Conservation (phyloP, 2,888 invertebrate genomes). For the Scotopteryx bipunctaria region DNA sequence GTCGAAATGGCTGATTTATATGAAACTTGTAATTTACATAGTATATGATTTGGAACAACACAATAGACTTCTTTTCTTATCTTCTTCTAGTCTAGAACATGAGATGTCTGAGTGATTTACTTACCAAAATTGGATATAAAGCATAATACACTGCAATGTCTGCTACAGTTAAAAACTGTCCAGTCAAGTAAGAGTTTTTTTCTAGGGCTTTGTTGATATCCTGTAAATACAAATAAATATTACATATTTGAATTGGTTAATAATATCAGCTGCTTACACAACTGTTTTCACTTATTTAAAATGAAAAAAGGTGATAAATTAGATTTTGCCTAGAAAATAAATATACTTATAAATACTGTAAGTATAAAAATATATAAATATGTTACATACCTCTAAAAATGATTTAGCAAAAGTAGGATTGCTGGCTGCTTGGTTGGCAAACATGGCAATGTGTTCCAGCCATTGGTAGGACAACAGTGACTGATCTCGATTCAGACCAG, state of each 20-base stretch:
- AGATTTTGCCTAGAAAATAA: no score
- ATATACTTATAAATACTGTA: no score
- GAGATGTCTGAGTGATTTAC: no score
- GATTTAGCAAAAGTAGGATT: slow-evolving; percentile 69
- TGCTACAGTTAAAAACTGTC: slow-evolving; percentile 82
- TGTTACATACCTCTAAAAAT: slow-evolving; percentile 79
- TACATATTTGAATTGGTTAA: background rate
- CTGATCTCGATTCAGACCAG: slow-evolving; percentile 68
- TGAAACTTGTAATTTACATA: no score
- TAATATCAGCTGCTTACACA: no score
- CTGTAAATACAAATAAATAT: slow-evolving; percentile 49
- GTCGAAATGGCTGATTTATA: no score
- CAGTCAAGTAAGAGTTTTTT: slow-evolving; percentile 66
- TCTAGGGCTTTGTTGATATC: slow-evolving; percentile 69
- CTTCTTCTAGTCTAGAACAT: no score
- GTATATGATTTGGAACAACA: no score
- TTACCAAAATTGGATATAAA: slow-evolving; percentile 87
- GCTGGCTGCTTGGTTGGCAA: slow-evolving; percentile 74
- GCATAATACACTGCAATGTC: slow-evolving; percentile 88
- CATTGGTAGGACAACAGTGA: slow-evolving; percentile 83
- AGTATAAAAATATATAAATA: no score
- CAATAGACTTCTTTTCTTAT: no score
- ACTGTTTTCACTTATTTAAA: no score
- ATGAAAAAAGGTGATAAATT: no score
- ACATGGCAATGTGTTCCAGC: slow-evolving; percentile 86